Conservation (phyloP, 1,140 invertebrate species). For the Vollenhovia emeryi region DNA sequence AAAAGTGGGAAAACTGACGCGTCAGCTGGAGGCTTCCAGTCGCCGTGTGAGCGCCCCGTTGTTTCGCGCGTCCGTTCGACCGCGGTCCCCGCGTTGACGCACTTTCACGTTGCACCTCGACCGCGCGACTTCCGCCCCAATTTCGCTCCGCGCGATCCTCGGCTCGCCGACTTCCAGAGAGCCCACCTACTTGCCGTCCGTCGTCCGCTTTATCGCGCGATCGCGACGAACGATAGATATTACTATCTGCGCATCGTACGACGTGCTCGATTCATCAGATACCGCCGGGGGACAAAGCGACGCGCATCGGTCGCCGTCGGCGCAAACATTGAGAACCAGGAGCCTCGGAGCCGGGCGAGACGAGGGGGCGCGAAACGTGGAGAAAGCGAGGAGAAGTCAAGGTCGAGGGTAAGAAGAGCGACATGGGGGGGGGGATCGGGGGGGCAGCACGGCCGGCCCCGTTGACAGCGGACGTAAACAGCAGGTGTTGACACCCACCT, state of each 20-base stretch:
- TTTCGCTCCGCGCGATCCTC: too few species aligned
- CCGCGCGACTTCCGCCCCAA: too few species aligned
- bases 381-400: neutral
- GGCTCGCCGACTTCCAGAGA: too few species aligned
- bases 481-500: slow-evolving; percentile 72
- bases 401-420: too few species aligned
- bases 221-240: neutral
- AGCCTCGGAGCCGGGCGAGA: too few species aligned
- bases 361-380: too few species aligned
- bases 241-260: neutral
- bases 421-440: neutral
- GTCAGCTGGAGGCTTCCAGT: too few species aligned
- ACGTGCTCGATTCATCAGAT: neutral
- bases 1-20: too few species aligned
- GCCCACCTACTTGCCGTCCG: neutral
- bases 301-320: neutral
- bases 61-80: too few species aligned
- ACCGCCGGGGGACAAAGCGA: neutral
- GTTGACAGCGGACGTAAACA: slow-evolving; percentile 1
- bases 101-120: too few species aligned
- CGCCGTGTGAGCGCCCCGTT: too few species aligned
- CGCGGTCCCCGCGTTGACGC: too few species aligned
- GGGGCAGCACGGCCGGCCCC: neutral
- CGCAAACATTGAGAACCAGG: neutral
- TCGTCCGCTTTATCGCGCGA: neutral